phyloP scores from a whole-genome alignment of 2,888 invertebrate species.

The Lasius platythorax region DNA sequence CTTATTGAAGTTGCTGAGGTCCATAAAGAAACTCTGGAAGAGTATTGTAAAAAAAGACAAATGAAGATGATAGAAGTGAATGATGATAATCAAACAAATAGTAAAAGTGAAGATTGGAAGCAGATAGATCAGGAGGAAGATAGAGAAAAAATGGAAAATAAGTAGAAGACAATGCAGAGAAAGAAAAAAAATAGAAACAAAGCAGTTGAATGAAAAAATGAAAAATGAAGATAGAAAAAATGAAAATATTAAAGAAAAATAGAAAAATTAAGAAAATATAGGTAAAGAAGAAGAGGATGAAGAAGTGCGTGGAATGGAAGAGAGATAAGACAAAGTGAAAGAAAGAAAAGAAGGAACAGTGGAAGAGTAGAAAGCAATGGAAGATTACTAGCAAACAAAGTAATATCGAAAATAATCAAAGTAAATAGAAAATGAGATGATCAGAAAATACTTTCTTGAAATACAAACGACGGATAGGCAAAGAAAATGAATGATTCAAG shows the following conservation, averaged over 20 bases:
- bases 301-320: background rate
- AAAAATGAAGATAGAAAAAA: background rate
- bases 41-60: slow-evolving; percentile 67
- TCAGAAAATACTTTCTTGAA: background rate
- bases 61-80: slow-evolving; percentile 34
- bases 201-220: background rate
- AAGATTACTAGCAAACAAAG: no score
- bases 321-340: background rate
- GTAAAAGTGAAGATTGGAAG: slow-evolving; percentile 25
- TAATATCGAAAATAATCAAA: background rate
- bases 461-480: background rate
- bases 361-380: background rate
- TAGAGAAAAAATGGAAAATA: background rate
- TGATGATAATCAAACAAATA: background rate
- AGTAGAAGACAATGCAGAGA: background rate
- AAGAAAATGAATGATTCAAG: background rate
- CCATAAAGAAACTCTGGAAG: slow-evolving; percentile 69
- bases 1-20: slow-evolving; percentile 77
- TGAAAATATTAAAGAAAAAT: background rate
- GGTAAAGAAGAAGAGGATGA: background rate
- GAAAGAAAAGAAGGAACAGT: background rate
- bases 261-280: background rate
- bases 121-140: slow-evolving; percentile 28
- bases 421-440: background rate
- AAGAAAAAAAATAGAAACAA: background rate